Percentiles rank a stretch among this genome's conserved stretches.
Conservation (phyloP, 2,113 vertebrate species). For the Osmerus mordax region DNA sequence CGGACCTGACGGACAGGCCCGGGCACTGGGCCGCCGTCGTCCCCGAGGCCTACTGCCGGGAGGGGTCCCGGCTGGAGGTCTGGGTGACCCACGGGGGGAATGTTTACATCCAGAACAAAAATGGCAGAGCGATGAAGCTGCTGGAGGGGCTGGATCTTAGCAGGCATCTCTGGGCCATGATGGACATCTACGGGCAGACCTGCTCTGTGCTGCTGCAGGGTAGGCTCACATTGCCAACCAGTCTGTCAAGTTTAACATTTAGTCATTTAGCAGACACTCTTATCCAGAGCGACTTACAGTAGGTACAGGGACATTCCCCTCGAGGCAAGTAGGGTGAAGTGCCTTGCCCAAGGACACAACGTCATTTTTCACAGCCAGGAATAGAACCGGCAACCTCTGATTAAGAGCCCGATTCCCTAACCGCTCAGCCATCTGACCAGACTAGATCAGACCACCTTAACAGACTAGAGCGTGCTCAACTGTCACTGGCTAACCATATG, state of each 20-base stretch:
- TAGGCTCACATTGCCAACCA: slow-evolving; percentile 47
- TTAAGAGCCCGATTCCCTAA: too few relatives aligned
- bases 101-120: slow-evolving; percentile 36
- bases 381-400: too few relatives aligned
- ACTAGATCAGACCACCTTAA: too few relatives aligned
- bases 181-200: slow-evolving; percentile 83
- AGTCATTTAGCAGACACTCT: too few relatives aligned
- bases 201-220: slow-evolving; percentile 70
- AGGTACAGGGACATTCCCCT: too few relatives aligned
- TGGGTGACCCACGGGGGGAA: slow-evolving; percentile 70
- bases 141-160: slow-evolving; percentile 46
- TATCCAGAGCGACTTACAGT: too few relatives aligned
- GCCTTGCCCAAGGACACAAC: too few relatives aligned
- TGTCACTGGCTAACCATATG: background rate
- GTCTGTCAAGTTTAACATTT: too few relatives aligned
- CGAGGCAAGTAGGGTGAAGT: too few relatives aligned
- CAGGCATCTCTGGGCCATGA: slow-evolving; percentile 76
- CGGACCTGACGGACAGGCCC: slow-evolving; percentile 61
- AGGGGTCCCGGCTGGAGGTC: slow-evolving; percentile 67
- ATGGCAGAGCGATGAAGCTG: background rate
- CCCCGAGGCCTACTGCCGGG: slow-evolving; percentile 11
- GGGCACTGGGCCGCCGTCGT: slow-evolving; percentile 70
- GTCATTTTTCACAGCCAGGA: too few relatives aligned
- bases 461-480: background rate
- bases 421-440: too few relatives aligned